Evolutionary conservation across 2,888 invertebrate genomes (phyloP), one percentile per base, ranked within the genome.

Genomic region (Agrilus cyanescens): DNA sequence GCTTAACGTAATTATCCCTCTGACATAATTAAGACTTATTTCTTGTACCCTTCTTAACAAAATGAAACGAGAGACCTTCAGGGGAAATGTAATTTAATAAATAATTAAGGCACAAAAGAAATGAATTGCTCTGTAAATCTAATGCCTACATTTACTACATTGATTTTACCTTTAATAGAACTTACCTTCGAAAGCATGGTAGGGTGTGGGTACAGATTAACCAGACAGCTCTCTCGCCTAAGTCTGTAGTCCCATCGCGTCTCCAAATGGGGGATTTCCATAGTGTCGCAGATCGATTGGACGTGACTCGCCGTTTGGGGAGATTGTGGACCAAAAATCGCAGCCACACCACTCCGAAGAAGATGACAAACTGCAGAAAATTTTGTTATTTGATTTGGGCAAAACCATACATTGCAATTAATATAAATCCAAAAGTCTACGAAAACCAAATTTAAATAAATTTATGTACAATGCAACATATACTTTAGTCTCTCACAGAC

Each of bases 251-350:
- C 91, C 93, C 93, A 94, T 53, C 91, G 79, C 50, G 93, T 91
- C 69, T 94, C 93, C 62, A 95, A 75, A 68, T 95, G 93, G 2
- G 95, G 95, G 55, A 96, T 84, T 69, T 93, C 91, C 83, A 94
- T 86, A 38, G 90, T 88, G 67, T 94, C 93, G 65, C 94, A 94
- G 62, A 95, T 90, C 53, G 91, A 91, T 69, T 94, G 94, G 32
- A 94, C 90, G 67, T 94, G 93, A 48, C 86, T 86, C 18, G 91
- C 89, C 2, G 91, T 88, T 46, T 86, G 85, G 3, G 86, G 80
- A 38, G 89, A 89, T 64, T 90, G 88, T 8, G 95, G 94, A 2
- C 94, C 94, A 59, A 95, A 90, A 59, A 95, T 87, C 36, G 91
- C 94, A 4, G 90, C 93, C 37, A 95, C 88, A 8, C 94, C 94